A percentile compares a stretch with the other conserved stretches of the same genome.
phyloP scores from a whole-genome alignment of 2,113 vertebrate genomes.

The Saimiri boliviensis region DNA sequence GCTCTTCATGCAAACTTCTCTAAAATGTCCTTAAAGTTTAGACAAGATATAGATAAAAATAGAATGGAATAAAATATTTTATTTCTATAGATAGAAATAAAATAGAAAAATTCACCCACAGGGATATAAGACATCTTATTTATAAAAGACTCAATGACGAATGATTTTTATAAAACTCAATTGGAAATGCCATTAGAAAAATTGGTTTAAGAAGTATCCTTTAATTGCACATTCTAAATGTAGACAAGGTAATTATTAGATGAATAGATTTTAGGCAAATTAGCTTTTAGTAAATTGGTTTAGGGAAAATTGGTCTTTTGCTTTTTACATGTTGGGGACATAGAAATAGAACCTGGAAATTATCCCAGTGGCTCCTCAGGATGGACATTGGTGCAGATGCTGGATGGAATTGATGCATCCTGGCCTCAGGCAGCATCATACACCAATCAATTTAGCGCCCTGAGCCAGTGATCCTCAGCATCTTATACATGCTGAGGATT shows the following conservation, averaged over 20 bases:
- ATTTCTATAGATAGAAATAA: not conserved
- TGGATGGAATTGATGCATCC: not conserved
- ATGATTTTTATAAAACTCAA: not conserved
- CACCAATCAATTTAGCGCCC: not conserved
- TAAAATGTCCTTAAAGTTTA: not conserved
- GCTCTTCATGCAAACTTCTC: not conserved
- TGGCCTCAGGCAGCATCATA: not conserved
- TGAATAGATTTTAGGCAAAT: not conserved
- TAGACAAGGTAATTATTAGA: not conserved
- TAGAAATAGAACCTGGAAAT: not conserved
- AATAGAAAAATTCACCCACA: not conserved
- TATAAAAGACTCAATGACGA: not conserved
- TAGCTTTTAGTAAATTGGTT: not conserved
- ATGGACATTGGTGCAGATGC: not conserved
- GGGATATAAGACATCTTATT: not conserved
- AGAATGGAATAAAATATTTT: not conserved
- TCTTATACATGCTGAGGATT: not conserved
- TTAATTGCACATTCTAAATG: not conserved
- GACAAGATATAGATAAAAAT: not conserved
- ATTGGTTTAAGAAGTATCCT: not conserved
- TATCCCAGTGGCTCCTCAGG: accelerated
- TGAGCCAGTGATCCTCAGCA: too few relatives aligned
- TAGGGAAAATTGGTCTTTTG: not conserved
- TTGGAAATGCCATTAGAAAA: not conserved
- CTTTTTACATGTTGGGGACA: not conserved